Conservation (phyloP, 2,888 invertebrate species). For the Diadromus collaris region DNA sequence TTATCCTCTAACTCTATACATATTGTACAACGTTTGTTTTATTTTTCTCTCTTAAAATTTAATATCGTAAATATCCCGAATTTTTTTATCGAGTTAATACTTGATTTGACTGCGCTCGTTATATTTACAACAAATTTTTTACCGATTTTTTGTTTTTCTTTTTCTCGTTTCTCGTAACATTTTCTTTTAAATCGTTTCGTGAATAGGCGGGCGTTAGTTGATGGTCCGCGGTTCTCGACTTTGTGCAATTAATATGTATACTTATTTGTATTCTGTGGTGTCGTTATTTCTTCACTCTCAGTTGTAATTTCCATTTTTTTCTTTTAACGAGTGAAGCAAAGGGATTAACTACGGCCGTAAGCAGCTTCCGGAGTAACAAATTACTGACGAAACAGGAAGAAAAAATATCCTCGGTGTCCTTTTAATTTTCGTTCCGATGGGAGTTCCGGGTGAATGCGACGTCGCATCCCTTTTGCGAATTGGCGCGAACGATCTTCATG, state of each 20-base stretch:
- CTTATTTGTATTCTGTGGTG: conserved; percentile 49
- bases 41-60: conserved; percentile 60
- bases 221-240: conserved; percentile 76
- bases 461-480: neutral
- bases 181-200: conserved; percentile 52
- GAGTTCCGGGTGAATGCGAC: conserved; percentile 28
- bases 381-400: conserved; percentile 30
- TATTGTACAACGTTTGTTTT: conserved; percentile 79
- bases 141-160: conserved; percentile 50
- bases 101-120: conserved; percentile 61
- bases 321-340: conserved; percentile 21
- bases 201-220: conserved; percentile 74
- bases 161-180: conserved; percentile 31
- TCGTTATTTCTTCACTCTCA: conserved; percentile 35
- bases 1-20: conserved; percentile 77
- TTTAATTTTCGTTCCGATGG: conserved; percentile 1
- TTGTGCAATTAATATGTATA: conserved; percentile 65
- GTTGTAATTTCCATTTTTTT: conserved; percentile 11
- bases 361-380: conserved; percentile 25
- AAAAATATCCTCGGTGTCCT: conserved; percentile 20
- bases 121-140: conserved; percentile 58
- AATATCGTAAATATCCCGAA: conserved; percentile 59
- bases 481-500: conserved; percentile 11
- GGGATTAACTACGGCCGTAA: conserved; percentile 22
- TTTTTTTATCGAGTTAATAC: conserved; percentile 58